Conservation (phyloP, 2,888 invertebrate species). For the Uropetala carovei region DNA sequence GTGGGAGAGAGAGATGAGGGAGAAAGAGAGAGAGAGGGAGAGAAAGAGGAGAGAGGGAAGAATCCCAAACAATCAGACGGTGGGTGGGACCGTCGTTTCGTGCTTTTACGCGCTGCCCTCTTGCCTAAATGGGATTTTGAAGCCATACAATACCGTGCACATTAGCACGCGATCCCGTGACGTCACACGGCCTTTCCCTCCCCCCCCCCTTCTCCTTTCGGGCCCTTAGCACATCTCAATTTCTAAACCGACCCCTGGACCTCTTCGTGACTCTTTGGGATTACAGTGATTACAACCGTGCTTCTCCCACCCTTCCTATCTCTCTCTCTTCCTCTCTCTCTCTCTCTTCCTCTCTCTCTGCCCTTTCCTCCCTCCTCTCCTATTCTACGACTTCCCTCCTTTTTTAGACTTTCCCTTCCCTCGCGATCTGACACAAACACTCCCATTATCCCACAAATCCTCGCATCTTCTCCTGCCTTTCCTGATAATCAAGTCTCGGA, state of each 20-base stretch:
- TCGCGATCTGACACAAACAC: too few species aligned
- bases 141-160: neutral
- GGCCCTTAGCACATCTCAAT: neutral
- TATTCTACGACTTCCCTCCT: too few species aligned
- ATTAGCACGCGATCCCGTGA: conserved; percentile 7
- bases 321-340: neutral
- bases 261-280: neutral
- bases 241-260: neutral
- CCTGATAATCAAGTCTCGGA: too few species aligned
- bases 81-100: neutral
- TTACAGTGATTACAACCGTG: neutral
- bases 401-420: neutral
- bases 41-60: too few species aligned
- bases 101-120: neutral
- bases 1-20: too few species aligned
- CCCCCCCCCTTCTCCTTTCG: neutral
- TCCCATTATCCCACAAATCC: too few species aligned
- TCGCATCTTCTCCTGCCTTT: too few species aligned
- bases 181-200: neutral
- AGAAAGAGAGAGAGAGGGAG: too few species aligned
- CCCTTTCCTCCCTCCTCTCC: neutral
- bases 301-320: conserved; percentile 65
- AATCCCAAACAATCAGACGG: neutral
- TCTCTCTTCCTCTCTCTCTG: neutral
- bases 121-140: neutral